Evolutionary conservation across 1,140 invertebrate species (phyloP).

Genomic region (Oedothorax gibbosus): DNA sequence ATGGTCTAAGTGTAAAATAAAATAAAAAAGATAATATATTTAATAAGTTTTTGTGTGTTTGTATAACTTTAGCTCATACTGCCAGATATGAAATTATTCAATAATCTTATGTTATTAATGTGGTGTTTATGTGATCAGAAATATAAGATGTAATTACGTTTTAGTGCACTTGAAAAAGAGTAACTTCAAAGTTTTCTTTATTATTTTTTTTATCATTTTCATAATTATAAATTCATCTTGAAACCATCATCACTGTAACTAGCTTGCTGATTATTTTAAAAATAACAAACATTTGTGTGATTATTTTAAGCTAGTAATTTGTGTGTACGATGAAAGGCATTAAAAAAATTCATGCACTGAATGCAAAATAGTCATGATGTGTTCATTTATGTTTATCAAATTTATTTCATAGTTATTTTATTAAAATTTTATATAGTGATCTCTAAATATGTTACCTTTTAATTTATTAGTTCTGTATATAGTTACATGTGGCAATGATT

Average conservation of each 20-base stretch:
- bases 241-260: neutral
- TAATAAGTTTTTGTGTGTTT: too few relatives aligned
- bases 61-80: slow-evolving; percentile 6
- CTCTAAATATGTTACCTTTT: slow-evolving; percentile 5
- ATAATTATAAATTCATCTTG: slow-evolving; percentile 14
- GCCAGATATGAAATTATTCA: neutral
- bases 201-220: slow-evolving; percentile 6
- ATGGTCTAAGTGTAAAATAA: too few relatives aligned
- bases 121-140: neutral
- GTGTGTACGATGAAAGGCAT: slow-evolving; percentile 17
- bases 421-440: slow-evolving; percentile 11
- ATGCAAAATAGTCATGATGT: slow-evolving; percentile 20
- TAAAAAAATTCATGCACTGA: neutral
- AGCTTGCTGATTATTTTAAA: neutral
- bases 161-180: neutral
- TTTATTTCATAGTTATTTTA: slow-evolving; percentile 25
- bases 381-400: slow-evolving; percentile 11
- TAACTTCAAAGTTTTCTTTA: neutral
- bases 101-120: neutral
- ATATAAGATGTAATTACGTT: slow-evolving; percentile 8
- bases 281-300: slow-evolving; percentile 1
- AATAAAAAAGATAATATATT: too few relatives aligned
- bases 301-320: neutral
- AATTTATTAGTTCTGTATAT: slow-evolving; percentile 32
- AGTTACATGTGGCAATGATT: neutral